Evolutionary conservation across 1,140 invertebrate genomes (phyloP).

Genomic region (Plutomurus gul): DNA sequence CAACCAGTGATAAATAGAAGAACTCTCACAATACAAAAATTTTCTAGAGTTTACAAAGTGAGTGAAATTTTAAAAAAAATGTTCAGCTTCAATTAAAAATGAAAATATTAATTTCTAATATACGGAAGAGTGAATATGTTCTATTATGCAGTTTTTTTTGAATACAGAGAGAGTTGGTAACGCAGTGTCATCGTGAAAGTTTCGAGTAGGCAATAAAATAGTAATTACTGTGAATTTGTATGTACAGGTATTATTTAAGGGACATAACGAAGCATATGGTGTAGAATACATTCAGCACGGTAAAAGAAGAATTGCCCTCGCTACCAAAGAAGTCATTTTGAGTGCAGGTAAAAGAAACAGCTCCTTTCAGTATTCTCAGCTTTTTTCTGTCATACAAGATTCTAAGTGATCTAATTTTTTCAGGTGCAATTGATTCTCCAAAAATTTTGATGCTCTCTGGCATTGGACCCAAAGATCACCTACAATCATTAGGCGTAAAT

Average conservation of each 20-base stretch:
- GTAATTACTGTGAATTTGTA: too few species aligned
- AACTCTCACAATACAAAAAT: constrained; percentile 48
- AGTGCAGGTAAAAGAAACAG: constrained; percentile 33
- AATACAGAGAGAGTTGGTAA: too few species aligned
- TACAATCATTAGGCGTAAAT: constrained; percentile 9
- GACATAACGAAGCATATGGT: constrained; percentile 54
- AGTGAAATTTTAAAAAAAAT: too few species aligned
- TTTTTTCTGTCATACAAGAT: background rate
- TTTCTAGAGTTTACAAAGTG: constrained; percentile 50
- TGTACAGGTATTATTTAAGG: constrained; percentile 47
- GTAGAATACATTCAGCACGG: constrained; percentile 52
- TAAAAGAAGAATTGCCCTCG: constrained; percentile 41
- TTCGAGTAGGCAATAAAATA: too few species aligned
- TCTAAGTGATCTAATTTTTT: background rate
- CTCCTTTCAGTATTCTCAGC: background rate
- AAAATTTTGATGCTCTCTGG: constrained; percentile 23
- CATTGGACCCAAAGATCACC: constrained; percentile 1
- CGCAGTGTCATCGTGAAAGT: too few species aligned
- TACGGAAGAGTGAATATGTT: background rate
- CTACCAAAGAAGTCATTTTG: constrained; percentile 53
- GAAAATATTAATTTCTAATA: too few species aligned
- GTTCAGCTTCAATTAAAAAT: too few species aligned
- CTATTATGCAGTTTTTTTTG: background rate
- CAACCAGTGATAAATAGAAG: constrained; percentile 47
- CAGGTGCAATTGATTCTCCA: background rate